phyloP scores from a whole-genome alignment of 2,888 invertebrate species.

The Pollenia labialis region DNA sequence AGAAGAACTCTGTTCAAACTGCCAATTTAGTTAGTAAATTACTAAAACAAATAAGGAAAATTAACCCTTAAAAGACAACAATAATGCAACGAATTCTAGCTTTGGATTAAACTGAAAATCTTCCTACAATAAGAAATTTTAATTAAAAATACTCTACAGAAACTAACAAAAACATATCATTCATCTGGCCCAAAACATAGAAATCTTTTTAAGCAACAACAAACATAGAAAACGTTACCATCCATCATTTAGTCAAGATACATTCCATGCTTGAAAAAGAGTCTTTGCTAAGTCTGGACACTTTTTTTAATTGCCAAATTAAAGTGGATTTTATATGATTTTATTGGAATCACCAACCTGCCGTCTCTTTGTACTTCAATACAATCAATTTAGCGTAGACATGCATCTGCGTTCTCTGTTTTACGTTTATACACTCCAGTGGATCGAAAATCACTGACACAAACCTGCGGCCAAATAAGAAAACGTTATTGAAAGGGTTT shows the following conservation, averaged over 20 bases:
- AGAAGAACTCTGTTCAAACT: slow-evolving; percentile 22
- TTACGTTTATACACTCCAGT: slow-evolving; percentile 3
- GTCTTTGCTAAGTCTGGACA: slow-evolving; percentile 10
- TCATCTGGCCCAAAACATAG: slow-evolving; percentile 30
- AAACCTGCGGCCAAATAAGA: slow-evolving; percentile 38
- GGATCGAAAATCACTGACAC: slow-evolving; percentile 72
- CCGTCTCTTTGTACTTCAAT: not conserved
- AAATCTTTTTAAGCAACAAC: not conserved
- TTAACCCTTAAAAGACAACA: slow-evolving; percentile 10
- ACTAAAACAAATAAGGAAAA: not conserved
- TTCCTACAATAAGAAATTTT: slow-evolving; percentile 12
- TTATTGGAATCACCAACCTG: slow-evolving; percentile 29
- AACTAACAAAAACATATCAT: slow-evolving; percentile 57
- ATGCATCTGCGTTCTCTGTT: not conserved
- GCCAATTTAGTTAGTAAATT: slow-evolving; percentile 37
- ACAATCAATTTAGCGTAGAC: slow-evolving; percentile 36
- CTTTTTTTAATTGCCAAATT: not conserved
- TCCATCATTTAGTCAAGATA: slow-evolving; percentile 18
- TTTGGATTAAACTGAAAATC: slow-evolving; percentile 40
- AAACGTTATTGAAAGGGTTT: slow-evolving; percentile 29
- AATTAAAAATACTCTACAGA: not conserved
- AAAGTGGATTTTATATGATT: not conserved
- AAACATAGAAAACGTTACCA: slow-evolving; percentile 42
- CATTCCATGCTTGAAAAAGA: slow-evolving; percentile 37
- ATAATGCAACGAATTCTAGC: slow-evolving; percentile 68